These are phyloP conservation scores for Metallyticus violacea DNA, from an alignment of 2,888 invertebrate genomes.

Conservation along the genomic window DNA sequence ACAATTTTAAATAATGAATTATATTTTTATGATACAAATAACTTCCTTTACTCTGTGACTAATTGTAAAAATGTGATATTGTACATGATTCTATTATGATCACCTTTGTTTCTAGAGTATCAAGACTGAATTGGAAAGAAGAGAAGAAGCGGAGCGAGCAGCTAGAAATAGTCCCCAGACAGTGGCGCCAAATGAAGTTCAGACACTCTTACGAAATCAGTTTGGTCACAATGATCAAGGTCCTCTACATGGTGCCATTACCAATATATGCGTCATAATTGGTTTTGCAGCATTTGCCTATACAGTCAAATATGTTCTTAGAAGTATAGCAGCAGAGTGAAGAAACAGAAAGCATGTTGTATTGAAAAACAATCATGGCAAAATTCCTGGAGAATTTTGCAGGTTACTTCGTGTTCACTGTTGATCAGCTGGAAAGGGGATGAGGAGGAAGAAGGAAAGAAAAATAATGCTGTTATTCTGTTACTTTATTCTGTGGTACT, in stretches of 20 bases:
- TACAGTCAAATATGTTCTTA: constrained; percentile 88
- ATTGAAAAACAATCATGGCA: not conserved
- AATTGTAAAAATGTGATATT: no score
- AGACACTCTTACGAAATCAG: constrained; percentile 32
- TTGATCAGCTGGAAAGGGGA: not conserved
- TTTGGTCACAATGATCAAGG: constrained; percentile 50
- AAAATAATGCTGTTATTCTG: not conserved
- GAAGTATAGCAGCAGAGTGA: constrained; percentile 66
- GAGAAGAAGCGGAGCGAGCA: constrained; percentile 50
- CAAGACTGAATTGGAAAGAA: constrained; percentile 49
- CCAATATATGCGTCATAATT: constrained; percentile 83
- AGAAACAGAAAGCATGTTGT: no score
- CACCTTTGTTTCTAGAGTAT: constrained; percentile 50
- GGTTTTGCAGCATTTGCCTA: constrained; percentile 91
- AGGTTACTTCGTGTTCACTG: not conserved
- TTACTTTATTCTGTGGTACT: not conserved
- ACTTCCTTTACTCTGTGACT: no score
- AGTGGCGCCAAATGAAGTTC: constrained; percentile 35
- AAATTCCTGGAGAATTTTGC: not conserved
- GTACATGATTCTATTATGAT: no score
- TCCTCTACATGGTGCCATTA: constrained; percentile 73
- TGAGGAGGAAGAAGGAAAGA: not conserved
- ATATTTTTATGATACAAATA: no score
- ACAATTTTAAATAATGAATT: no score
- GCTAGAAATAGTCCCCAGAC: constrained; percentile 44